Evolutionary conservation across 2,888 invertebrate species (phyloP).

Genomic region (Celastrina argiolus): DNA sequence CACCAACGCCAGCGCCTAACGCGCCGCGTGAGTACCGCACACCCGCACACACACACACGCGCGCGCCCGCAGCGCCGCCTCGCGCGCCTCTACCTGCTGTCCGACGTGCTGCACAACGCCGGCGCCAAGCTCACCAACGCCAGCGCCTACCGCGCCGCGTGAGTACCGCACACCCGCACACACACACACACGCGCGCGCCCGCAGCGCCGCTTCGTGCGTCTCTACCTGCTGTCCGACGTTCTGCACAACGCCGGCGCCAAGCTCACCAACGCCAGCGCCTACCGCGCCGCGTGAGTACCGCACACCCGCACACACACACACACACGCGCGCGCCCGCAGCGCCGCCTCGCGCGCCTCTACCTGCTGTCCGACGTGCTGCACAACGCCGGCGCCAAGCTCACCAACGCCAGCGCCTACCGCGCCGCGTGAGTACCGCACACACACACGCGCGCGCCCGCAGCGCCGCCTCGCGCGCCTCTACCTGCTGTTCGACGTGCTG

Average conservation of each 20-base stretch:
- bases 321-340: no score
- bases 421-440: slow-evolving; percentile 88
- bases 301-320: background rate
- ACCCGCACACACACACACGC: slow-evolving; percentile 87
- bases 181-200: slow-evolving; percentile 79
- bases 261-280: slow-evolving; percentile 96
- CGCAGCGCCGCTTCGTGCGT: slow-evolving; percentile 93
- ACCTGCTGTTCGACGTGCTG: slow-evolving; percentile 96
- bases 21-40: slow-evolving; percentile 91
- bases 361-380: slow-evolving; percentile 95
- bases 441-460: slow-evolving; percentile 82
- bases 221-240: slow-evolving; percentile 98
- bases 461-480: slow-evolving; percentile 94
- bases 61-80: slow-evolving; percentile 87
- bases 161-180: slow-evolving; percentile 78
- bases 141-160: slow-evolving; percentile 94
- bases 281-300: slow-evolving; percentile 88
- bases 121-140: slow-evolving; percentile 97
- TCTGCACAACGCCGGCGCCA: slow-evolving; percentile 96
- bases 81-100: slow-evolving; percentile 94
- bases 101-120: slow-evolving; percentile 98
- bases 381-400: no score
- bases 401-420: slow-evolving; percentile 96
- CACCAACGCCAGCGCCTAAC: slow-evolving; percentile 96
- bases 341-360: no score